Evolutionary conservation across 2,888 invertebrate species (phyloP), one percentile per base, ranked within the genome.

Genomic region (Chrysotoxum bicinctum): DNA sequence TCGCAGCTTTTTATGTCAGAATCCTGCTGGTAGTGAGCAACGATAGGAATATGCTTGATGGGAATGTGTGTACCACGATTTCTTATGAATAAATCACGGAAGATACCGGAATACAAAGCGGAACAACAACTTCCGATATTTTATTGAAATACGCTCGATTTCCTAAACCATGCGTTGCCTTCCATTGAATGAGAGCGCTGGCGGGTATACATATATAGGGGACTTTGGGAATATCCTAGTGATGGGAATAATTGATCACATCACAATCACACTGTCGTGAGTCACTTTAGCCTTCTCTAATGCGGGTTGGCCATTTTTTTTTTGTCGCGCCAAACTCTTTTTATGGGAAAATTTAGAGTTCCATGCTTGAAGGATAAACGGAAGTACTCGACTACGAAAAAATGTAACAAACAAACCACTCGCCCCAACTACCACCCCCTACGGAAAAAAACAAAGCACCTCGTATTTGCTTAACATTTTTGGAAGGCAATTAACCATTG

Each of bases 121-220:
- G 70, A 79, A 79, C 50, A 82, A 68, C 73, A 66, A 79, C 84
- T 79, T 79, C 84, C 84, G 72, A 79, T 79, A 68, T 75, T 69
- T 19, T 35, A 60, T 50, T 69, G 21, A 21, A 74, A 74, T 32
- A 26, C n/a, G 50, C 23, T 21, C 14, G 26, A 43, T 74, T 54
- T 75, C 35, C 64, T 66, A 9, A 35, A 21, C 60, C 37, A n/a
- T 23, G 60, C 23, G 21, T 40, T 10, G 26, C 8, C 14, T 32
- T 19, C 37, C 16, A 12, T 26, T 10, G 3, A 21, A 45, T 3
- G 8, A 19, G 58, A 4, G n/a, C 7, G 4, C 26, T 16, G 8
- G 43, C 45, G 40, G 32, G 40, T 8, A 54, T 8, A 48, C n/a
- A n/a, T 45, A 60, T 8, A 0, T 50, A 66, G 48, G 66, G 66